Evolutionary conservation across 2,888 invertebrate genomes (phyloP), one percentile per base, ranked within the genome.

Genomic region (Diogma glabrata): DNA sequence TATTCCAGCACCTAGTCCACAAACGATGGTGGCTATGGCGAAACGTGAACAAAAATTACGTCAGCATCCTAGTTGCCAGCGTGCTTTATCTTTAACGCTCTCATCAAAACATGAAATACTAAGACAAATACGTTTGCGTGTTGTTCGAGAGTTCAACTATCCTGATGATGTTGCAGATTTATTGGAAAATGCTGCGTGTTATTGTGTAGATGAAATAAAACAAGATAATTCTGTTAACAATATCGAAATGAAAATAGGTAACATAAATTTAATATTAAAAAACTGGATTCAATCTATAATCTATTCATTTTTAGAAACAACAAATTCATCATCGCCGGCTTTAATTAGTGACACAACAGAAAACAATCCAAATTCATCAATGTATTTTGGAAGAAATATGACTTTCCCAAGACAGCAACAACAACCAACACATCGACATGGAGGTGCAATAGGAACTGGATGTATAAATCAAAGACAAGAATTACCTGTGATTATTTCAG

Each of bases 91-190:
- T 56, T 73, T 87, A 67, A 82, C 84, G 54, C 75, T 88, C 55
- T 81, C 84, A 7, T 86, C 88, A 57, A 77, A 84, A 50, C 79
- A 81, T 58, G 84, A 87, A 63, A 84, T 90, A 55, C 81, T 81
- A 60, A 75, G 83, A 56, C 84, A 84, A 74, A 81, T 91, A 57
- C 83, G 91, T 52, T 70, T 96, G 60, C 80, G 94, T 7, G 92
- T 93, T 2, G 93, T 95, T 12, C 79, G 95, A 46, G 95, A 96
- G 72, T 88, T 91, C 71, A 92, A 93, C 62, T 77, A 94, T 54
- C 95, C 95, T 0, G 95, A 96, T 69, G 78, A 83, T 10, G 85
- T 88, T 12, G 84, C 87, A 6, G 85, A 87, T 67, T 76, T 88
- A 60, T 71, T 89, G 50, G 84, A 84, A 58, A 75, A 69, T 58